Base-by-base conservation (phyloP, 2,888 invertebrate species). In the Chironomus tentans region DNA sequence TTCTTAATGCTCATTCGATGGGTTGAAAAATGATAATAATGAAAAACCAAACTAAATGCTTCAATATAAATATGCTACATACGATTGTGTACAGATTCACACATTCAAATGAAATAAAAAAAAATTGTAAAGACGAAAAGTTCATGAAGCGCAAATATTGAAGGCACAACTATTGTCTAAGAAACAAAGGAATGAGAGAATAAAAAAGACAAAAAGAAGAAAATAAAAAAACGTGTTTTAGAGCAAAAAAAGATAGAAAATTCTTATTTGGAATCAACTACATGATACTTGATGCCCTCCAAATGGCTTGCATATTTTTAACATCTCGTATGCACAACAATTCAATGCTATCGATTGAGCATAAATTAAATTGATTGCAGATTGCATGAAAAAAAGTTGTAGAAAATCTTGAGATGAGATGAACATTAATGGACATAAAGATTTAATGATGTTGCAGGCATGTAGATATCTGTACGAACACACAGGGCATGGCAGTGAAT, bases 101-200 rank as follows among this genome's bases (percentile, higher is more conserved):
- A 65, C 65, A 65, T 65, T 24, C 12, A 65, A 21, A 65, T 21
- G 13, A 65, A 21, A 62, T 24, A 22, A n/a, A 15, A 15, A 10
- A 50, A 50, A 50, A 56, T n/a, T 56, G 56, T 56, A 56, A 28
- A 56, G 13, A n/a, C 5, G 24, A 65, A 24, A 24, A 10, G 65
- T 22, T 65, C 65, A 65, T 28, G 38, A 38, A 68, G 68, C 22
- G 68, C 28, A 68, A 38, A 38, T 68, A 56, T 56, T 18, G 15
- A 56, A 56, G 56, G 56, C 56, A 18, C 56, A 56, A 56, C 56
- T 56, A 56, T 56, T 56, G 56, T 65, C 65, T 65, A 65, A 65
- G 22, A 65, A 65, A 21, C 21, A 10, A 62, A 65, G 18, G 18
- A 56, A 56, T 18, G 18, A 18, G 18, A 18, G 15, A 18, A 15